phyloP scores from a whole-genome alignment of 2,113 vertebrate species.

The Speoplatyrhinus poulsoni region DNA sequence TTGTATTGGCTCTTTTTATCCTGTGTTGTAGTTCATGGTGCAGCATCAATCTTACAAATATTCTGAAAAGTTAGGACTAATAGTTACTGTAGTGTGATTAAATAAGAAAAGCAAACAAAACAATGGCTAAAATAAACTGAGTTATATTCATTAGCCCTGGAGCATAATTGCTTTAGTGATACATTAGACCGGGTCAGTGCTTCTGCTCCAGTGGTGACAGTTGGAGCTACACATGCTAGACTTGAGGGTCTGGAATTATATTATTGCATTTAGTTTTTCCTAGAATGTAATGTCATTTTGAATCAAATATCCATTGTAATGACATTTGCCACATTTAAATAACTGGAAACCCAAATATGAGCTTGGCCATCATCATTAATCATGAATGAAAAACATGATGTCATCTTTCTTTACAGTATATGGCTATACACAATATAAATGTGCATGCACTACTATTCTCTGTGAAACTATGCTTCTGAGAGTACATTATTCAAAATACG shows the following conservation, averaged over 20 bases:
- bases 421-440: background rate
- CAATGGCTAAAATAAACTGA: slow-evolving; percentile 38
- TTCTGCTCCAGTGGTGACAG: slow-evolving; percentile 61
- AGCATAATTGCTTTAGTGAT: slow-evolving; percentile 69
- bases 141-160: slow-evolving; percentile 62
- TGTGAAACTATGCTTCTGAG: too few relatives aligned
- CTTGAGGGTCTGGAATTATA: slow-evolving; percentile 55
- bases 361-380: background rate
- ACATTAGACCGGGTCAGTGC: slow-evolving; percentile 55
- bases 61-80: slow-evolving; percentile 57
- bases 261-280: slow-evolving; percentile 39
- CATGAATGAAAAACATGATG: background rate
- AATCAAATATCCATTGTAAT: slow-evolving; percentile 51
- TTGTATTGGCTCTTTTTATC: too few relatives aligned
- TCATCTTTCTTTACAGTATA: background rate
- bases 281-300: slow-evolving; percentile 44
- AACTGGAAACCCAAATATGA: slow-evolving; percentile 35
- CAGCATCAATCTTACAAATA: slow-evolving; percentile 54
- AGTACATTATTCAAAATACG: too few relatives aligned
- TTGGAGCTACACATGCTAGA: slow-evolving; percentile 46
- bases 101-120: slow-evolving; percentile 35
- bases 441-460: background rate
- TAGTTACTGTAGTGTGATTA: slow-evolving; percentile 48
- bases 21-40: slow-evolving; percentile 20
- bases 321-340: slow-evolving; percentile 43